Conservation (phyloP, 2,113 vertebrate genomes). For the Hyperopisus bebe region DNA sequence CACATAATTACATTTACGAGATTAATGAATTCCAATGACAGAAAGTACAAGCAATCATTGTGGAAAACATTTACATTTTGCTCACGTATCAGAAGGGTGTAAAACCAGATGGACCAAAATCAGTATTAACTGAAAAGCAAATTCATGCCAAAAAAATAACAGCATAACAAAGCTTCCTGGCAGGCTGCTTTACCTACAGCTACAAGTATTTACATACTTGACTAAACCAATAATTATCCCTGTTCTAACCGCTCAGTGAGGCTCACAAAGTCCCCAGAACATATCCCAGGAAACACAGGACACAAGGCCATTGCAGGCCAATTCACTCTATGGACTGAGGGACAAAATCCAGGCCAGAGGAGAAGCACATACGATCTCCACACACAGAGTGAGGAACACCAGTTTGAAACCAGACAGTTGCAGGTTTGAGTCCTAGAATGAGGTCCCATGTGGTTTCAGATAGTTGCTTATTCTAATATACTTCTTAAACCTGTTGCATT, state of each 20-base stretch:
- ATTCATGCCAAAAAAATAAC: neutral
- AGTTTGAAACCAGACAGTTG: neutral
- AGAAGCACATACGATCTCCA: neutral
- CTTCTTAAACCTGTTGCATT: neutral
- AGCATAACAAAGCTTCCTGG: neutral
- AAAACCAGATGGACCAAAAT: neutral
- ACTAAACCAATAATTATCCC: neutral
- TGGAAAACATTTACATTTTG: neutral
- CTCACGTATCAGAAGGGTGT: neutral
- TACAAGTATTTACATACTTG: neutral
- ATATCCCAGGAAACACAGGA: neutral
- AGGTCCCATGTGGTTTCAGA: neutral
- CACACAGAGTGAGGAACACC: neutral
- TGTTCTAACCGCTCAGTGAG: neutral
- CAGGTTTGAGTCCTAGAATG: neutral
- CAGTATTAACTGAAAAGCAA: neutral
- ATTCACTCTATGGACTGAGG: neutral
- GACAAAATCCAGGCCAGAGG: neutral
- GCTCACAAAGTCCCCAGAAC: neutral
- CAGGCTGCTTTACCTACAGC: neutral
- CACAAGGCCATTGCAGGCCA: neutral
- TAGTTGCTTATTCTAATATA: neutral
- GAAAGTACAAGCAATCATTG: neutral
- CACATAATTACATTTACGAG: neutral
- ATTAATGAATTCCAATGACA: neutral